Evolutionary conservation across 2,113 vertebrate species (phyloP).

Genomic region (Gobio gobio): DNA sequence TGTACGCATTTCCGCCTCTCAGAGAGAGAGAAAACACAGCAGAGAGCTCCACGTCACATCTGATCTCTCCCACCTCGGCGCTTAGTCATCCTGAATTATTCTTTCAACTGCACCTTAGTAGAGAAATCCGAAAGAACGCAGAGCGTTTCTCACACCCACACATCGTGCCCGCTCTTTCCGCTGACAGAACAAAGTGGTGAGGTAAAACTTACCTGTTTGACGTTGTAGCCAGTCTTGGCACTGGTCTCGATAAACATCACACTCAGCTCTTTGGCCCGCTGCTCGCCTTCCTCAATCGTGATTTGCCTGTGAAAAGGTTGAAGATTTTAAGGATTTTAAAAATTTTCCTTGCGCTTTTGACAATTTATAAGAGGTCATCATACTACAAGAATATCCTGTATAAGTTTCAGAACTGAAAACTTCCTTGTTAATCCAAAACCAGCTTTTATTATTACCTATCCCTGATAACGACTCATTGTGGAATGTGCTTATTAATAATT

Average conservation of each 20-base stretch:
- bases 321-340: neutral
- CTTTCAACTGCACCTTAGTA: slow-evolving; percentile 41
- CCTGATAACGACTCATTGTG: too few relatives aligned
- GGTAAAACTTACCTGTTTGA: slow-evolving; percentile 75
- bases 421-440: too few relatives aligned
- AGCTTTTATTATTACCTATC: too few relatives aligned
- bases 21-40: slow-evolving; percentile 22
- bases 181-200: slow-evolving; percentile 10
- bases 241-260: slow-evolving; percentile 94
- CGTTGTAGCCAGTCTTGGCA: slow-evolving; percentile 81
- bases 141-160: slow-evolving; percentile 32
- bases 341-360: too few relatives aligned
- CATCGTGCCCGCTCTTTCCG: neutral
- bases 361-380: too few relatives aligned
- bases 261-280: slow-evolving; percentile 88
- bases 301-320: slow-evolving; percentile 80
- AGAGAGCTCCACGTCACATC: slow-evolving; percentile 3
- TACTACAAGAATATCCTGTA: too few relatives aligned
- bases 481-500: too few relatives aligned
- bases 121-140: slow-evolving; percentile 32
- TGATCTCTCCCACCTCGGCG: slow-evolving; percentile 32
- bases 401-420: too few relatives aligned
- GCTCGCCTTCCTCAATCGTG: slow-evolving; percentile 90
- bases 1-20: neutral
- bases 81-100: slow-evolving; percentile 54